These are phyloP conservation scores for Phaenicophaeus curvirostris DNA, from an alignment of 2,797 vertebrate genomes.

Conservation along the genomic window DNA sequence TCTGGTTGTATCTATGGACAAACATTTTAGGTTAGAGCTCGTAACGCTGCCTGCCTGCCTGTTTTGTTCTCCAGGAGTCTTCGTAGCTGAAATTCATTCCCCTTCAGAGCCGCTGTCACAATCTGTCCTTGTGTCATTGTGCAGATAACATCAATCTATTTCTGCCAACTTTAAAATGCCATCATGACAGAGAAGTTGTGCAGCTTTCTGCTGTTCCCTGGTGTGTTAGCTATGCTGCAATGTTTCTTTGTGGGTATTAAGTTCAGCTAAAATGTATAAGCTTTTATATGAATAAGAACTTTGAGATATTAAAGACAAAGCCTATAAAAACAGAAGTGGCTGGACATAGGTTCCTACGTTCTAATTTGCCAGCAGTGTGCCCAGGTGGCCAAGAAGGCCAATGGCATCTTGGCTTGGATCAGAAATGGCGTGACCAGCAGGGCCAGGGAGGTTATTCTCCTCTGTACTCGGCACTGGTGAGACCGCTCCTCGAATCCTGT, in stretches of 20 bases:
- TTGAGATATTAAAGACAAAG: background rate
- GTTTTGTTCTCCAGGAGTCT: background rate
- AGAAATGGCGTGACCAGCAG: too few species aligned
- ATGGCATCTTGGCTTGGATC: too few species aligned
- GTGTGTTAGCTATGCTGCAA: background rate
- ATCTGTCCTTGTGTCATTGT: background rate
- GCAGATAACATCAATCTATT: background rate
- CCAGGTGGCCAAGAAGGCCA: too few species aligned
- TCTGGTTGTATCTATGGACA: background rate
- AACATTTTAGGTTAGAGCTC: background rate
- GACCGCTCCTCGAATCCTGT: too few species aligned
- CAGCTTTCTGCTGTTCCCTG: background rate
- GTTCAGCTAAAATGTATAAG: background rate
- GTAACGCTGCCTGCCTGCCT: background rate
- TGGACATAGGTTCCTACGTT: background rate
- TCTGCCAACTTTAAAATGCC: constrained; percentile 10
- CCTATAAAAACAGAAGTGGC: background rate
- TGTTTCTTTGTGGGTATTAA: background rate
- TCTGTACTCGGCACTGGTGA: too few species aligned
- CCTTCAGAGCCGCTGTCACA: background rate
- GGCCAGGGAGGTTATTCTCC: too few species aligned
- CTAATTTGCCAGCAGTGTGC: too few species aligned
- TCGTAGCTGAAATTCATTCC: background rate
- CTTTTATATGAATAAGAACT: background rate
- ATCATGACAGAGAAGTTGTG: background rate